Conservation (phyloP, 1,140 invertebrate genomes). For the Cherax destructor region DNA sequence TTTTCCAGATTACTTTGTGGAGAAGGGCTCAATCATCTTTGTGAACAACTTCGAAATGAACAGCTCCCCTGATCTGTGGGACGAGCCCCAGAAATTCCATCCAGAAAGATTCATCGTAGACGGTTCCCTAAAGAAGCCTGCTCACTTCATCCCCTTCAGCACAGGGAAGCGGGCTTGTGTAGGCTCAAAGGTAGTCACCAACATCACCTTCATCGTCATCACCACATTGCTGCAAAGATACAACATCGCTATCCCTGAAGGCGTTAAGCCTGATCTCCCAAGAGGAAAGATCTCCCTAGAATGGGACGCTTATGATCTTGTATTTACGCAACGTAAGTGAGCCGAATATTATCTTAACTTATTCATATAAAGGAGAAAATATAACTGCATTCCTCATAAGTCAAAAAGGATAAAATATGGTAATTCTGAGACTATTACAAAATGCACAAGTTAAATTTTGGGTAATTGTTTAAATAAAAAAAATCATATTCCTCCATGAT, state of each 20-base stretch:
- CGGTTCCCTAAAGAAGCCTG: conserved; percentile 74
- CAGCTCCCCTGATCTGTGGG: conserved; percentile 85
- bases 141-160: conserved; percentile 90
- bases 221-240: conserved; percentile 86
- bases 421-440: neutral
- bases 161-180: conserved; percentile 90
- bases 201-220: conserved; percentile 84
- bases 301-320: conserved; percentile 70
- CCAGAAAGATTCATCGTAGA: conserved; percentile 84
- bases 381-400: neutral
- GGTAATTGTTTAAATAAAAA: neutral
- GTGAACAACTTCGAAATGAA: conserved; percentile 93
- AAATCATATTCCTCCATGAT: neutral
- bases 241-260: conserved; percentile 80
- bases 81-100: conserved; percentile 82
- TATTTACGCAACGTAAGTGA: conserved; percentile 59
- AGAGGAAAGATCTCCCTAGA: conserved; percentile 73
- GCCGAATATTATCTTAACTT: neutral
- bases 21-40: conserved; percentile 88
- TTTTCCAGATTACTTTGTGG: conserved; percentile 81
- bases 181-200: conserved; percentile 88
- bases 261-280: conserved; percentile 74
- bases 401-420: neutral
- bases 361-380: neutral
- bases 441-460: neutral